phyloP scores from a whole-genome alignment of 1,140 invertebrate genomes.

The Aculops lycopersici region DNA sequence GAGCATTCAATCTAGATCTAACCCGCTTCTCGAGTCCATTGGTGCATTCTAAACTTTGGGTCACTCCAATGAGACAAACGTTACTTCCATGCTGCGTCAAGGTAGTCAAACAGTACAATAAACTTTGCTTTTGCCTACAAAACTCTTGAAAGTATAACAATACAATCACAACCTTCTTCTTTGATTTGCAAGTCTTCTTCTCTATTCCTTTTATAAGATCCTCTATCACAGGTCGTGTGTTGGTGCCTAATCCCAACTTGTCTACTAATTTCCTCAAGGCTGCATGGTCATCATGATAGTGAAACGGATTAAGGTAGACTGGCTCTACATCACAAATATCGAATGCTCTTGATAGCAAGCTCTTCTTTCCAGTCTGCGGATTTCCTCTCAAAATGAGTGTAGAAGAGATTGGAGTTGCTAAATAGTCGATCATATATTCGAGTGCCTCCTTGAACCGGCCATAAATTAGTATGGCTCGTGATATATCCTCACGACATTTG shows the following conservation, averaged over 20 bases:
- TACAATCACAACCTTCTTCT: conserved; percentile 6
- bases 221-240: background rate
- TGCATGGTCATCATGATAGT: background rate
- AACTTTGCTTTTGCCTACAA: conserved; percentile 4
- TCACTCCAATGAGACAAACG: conserved; percentile 4
- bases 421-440: background rate
- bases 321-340: no score
- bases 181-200: no score
- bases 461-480: background rate
- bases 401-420: background rate
- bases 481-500: background rate
- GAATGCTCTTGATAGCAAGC: background rate
- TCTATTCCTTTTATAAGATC: background rate
- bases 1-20: conserved; percentile 4
- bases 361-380: background rate
- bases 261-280: background rate
- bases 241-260: background rate
- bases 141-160: conserved; percentile 9
- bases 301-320: background rate
- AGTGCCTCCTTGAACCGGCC: background rate
- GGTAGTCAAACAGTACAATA: conserved; percentile 9
- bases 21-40: conserved; percentile 4
- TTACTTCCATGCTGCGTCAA: conserved; percentile 3
- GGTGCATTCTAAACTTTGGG: conserved; percentile 2
- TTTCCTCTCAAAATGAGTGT: background rate